Conservation (phyloP, 2,888 invertebrate genomes). For the Spodoptera littoralis region DNA sequence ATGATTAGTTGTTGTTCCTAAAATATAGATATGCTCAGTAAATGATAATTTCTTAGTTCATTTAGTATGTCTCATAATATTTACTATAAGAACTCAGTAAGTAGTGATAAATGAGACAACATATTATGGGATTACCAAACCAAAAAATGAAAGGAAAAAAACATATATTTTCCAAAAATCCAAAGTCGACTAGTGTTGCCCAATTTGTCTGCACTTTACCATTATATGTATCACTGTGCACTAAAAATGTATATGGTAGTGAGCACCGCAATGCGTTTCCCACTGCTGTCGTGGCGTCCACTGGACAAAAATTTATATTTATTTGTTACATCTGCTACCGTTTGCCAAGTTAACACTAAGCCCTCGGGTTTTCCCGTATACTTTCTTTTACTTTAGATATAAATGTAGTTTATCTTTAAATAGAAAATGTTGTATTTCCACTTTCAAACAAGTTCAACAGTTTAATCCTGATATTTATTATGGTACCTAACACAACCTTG, state of each 20-base stretch:
- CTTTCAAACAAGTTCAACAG: too few species aligned
- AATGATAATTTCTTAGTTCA: too few species aligned
- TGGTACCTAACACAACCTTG: too few species aligned
- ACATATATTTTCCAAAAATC: constrained; percentile 19
- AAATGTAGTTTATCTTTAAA: too few species aligned
- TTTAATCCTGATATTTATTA: too few species aligned
- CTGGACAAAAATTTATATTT: constrained; percentile 57
- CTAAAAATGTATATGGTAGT: constrained; percentile 50
- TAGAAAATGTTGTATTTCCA: too few species aligned
- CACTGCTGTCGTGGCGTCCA: constrained; percentile 53
- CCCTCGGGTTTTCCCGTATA: constrained; percentile 9
- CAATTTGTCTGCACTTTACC: constrained; percentile 45
- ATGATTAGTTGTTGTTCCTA: too few species aligned
- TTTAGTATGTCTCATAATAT: too few species aligned
- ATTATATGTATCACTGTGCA: constrained; percentile 56
- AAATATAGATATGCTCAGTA: too few species aligned
- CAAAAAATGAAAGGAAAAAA: constrained; percentile 10
- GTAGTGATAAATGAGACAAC: too few species aligned
- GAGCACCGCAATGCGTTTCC: constrained; percentile 55
- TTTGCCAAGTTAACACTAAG: constrained; percentile 14
- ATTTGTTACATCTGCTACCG: constrained; percentile 58
- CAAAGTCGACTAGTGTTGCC: constrained; percentile 15
- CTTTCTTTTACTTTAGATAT: background rate
- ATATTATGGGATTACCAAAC: background rate
- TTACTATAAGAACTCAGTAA: too few species aligned